Base-by-base conservation (phyloP, 2,888 invertebrate genomes). In the Hirtodrosophila duncani region DNA sequence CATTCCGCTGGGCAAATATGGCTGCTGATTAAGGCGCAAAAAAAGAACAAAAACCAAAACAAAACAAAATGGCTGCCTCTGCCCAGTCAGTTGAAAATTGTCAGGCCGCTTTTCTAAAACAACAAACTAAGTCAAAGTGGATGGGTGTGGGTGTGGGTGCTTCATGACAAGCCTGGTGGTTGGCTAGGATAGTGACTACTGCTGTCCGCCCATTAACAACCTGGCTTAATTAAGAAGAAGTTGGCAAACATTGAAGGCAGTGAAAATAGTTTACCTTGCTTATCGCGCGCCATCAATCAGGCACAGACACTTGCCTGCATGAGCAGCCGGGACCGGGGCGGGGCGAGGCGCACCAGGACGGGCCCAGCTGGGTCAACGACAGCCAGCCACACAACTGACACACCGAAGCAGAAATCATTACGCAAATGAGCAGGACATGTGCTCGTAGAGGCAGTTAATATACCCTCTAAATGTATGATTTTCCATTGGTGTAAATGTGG, bases 141-240 rank as follows among this genome's bases (percentile, higher is more conserved):
- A 33, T 43, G 29, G 29, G 30, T n/a, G n/a, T n/a, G n/a, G n/a
- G n/a, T n/a, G n/a, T n/a, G n/a, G n/a, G n/a, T n/a, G n/a, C n/a
- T n/a, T n/a, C n/a, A n/a, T n/a, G n/a, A n/a, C n/a, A n/a, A n/a
- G n/a, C n/a, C n/a, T n/a, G n/a, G n/a, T n/a, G n/a, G n/a, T n/a
- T n/a, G n/a, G n/a, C n/a, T n/a, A n/a, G n/a, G n/a, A n/a, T 26
- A 4, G 52, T 26, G 41, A 24, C 24, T 4, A 4, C 24, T n/a
- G n/a, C n/a, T 4, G 9, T n/a, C n/a, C n/a, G n/a, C n/a, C n/a
- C 49, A 51, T 45, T 49, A 58, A 55, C 64, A 69, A 69, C 58
- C 64, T 77, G 79, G 75, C 75, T 74, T 74, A 74, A 74, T 74
- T 74, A 74, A 78, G 79, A 74, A 74, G 71, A 70, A 74, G 75